Evolutionary conservation across 2,888 invertebrate species (phyloP).

Genomic region (Danaus chrysippus): DNA sequence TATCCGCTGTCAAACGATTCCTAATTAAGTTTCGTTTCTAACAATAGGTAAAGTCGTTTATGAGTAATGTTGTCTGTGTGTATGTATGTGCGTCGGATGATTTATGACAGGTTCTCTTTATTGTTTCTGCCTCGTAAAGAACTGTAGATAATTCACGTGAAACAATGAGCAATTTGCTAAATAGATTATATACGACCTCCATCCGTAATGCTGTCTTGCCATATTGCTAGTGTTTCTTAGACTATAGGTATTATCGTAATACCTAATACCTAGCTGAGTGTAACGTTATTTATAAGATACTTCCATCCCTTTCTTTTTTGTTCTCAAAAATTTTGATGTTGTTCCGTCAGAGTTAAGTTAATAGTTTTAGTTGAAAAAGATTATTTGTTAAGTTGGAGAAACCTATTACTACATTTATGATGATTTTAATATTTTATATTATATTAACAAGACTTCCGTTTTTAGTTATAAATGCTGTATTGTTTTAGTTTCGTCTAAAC

Average conservation of each 20-base stretch:
- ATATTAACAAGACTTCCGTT: constrained; percentile 59
- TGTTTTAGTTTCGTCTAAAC: constrained; percentile 66
- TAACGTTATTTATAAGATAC: not conserved
- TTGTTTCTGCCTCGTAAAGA: constrained; percentile 74
- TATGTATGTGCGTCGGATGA: constrained; percentile 66
- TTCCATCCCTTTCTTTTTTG: constrained; percentile 3
- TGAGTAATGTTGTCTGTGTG: constrained; percentile 56
- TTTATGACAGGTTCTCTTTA: constrained; percentile 70
- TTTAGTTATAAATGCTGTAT: constrained; percentile 55
- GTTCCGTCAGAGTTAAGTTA: constrained; percentile 15
- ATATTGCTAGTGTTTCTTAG: constrained; percentile 72
- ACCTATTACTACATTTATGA: constrained; percentile 24
- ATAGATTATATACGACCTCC: constrained; percentile 76
- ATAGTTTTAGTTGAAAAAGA: constrained; percentile 20
- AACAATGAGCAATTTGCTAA: constrained; percentile 77
- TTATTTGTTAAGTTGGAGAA: constrained; percentile 25
- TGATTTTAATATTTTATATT: constrained; percentile 25
- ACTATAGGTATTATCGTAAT: constrained; percentile 55
- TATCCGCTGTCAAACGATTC: constrained; percentile 38
- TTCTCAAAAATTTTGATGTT: constrained; percentile 8
- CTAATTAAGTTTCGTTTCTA: constrained; percentile 53
- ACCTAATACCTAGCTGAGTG: constrained; percentile 38
- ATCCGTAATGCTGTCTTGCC: constrained; percentile 77
- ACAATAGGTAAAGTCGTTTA: constrained; percentile 61
- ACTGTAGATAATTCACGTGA: constrained; percentile 64